These are phyloP conservation scores for Ceyx margarethae DNA, from an alignment of 2,113 vertebrate genomes.

Conservation along the genomic window DNA sequence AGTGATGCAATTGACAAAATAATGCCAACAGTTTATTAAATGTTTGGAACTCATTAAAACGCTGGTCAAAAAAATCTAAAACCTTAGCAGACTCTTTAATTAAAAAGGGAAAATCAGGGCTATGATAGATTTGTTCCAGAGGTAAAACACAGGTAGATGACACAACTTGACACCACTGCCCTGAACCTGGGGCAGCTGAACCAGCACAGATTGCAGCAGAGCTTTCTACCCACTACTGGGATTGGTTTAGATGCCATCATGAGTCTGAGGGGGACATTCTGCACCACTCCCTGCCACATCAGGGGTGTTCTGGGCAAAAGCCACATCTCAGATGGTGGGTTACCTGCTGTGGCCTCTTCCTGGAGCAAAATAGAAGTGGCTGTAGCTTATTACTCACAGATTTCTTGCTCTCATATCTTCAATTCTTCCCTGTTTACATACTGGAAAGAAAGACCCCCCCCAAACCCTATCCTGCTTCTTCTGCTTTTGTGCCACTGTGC, in stretches of 20 bases:
- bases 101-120: background rate
- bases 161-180: background rate
- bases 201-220: background rate
- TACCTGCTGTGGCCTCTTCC: background rate
- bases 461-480: background rate
- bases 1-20: constrained; percentile 23
- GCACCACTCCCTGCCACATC: background rate
- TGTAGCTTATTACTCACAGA: background rate
- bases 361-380: background rate
- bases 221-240: background rate
- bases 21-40: background rate
- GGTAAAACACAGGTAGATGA: background rate
- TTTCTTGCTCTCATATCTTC: background rate
- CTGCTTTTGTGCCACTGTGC: fast-evolving
- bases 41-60: background rate
- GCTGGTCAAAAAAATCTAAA: background rate
- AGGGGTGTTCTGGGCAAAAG: background rate
- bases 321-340: fast-evolving
- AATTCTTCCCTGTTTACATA: background rate
- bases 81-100: background rate
- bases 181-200: background rate
- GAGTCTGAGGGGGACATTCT: background rate
- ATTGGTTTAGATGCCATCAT: background rate
- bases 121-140: background rate
- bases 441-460: background rate